These are phyloP conservation scores for Platycheirus albimanus DNA, from an alignment of 2,888 invertebrate species.

Conservation along the genomic window DNA sequence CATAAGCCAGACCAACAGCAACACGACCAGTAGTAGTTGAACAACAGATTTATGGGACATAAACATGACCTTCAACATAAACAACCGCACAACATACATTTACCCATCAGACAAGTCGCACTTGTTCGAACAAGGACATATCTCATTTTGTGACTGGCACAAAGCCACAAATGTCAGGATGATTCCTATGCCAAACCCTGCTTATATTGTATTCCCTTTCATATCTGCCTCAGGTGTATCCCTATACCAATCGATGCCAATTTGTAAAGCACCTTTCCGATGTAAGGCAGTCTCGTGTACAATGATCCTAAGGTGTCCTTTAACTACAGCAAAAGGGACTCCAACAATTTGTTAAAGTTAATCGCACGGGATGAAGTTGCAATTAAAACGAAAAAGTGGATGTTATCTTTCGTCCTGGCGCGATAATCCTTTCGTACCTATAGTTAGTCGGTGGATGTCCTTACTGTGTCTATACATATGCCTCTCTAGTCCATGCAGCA, in stretches of 20 bases:
- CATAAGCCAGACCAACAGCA: slow-evolving; percentile 15
- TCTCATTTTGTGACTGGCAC: slow-evolving; percentile 57
- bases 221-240: slow-evolving; percentile 49
- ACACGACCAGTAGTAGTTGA: background rate
- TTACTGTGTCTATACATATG: background rate
- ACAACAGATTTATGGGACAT: slow-evolving; percentile 64
- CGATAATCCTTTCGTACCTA: slow-evolving; percentile 62
- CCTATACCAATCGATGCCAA: slow-evolving; percentile 59
- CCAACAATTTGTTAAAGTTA: slow-evolving; percentile 59
- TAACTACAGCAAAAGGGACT: background rate
- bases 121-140: slow-evolving; percentile 57
- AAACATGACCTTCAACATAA: slow-evolving; percentile 66
- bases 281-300: too few relatives aligned
- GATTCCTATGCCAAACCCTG: background rate
- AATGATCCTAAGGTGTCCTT: slow-evolving; percentile 15
- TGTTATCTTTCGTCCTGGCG: slow-evolving; percentile 11
- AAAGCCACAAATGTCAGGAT: slow-evolving; percentile 55
- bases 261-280: slow-evolving; percentile 38
- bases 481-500: slow-evolving; percentile 10
- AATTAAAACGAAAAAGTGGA: slow-evolving; percentile 52
- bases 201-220: background rate
- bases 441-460: background rate
- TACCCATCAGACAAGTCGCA: slow-evolving; percentile 47
- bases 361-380: slow-evolving; percentile 65
- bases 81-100: slow-evolving; percentile 33